Percentiles rank a stretch among this genome's conserved stretches.
phyloP scores from a whole-genome alignment of 2,113 vertebrate genomes.

The Silurus meridionalis region DNA sequence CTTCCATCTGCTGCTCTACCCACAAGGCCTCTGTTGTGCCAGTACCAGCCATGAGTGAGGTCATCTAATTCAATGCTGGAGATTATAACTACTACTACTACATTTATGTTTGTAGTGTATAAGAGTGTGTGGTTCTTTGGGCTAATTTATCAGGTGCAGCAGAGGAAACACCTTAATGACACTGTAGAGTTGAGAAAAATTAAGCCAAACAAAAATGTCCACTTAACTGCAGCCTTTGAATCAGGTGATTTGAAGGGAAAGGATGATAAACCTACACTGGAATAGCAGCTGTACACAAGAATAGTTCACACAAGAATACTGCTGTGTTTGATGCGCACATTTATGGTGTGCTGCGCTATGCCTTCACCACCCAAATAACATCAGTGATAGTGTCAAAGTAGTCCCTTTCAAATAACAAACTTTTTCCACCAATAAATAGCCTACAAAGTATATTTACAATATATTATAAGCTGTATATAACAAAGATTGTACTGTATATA shows the following conservation, averaged over 20 bases:
- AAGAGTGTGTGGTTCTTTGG: neutral
- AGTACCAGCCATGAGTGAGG: constrained; percentile 59
- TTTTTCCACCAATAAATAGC: too few species aligned
- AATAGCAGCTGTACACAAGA: neutral
- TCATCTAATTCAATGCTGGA: constrained; percentile 60
- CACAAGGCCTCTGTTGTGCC: constrained; percentile 54
- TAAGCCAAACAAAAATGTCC: neutral
- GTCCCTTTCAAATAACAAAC: neutral
- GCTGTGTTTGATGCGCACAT: neutral
- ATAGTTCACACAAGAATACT: neutral
- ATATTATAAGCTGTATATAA: neutral
- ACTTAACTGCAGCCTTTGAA: neutral
- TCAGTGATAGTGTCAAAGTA: neutral
- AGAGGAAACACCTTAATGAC: neutral
- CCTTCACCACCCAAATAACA: neutral
- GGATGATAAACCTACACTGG: neutral
- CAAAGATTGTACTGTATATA: too few species aligned
- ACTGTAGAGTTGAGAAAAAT: neutral
- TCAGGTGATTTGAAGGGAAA: neutral
- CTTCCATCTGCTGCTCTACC: constrained; percentile 55
- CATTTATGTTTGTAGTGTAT: neutral
- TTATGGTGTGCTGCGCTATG: neutral
- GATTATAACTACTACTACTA: constrained; percentile 43
- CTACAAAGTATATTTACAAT: too few species aligned
- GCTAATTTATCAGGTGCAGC: neutral